Evolutionary conservation across 2,888 invertebrate species (phyloP), one percentile per base, ranked within the genome.

Genomic region (Heteropelma amictum): DNA sequence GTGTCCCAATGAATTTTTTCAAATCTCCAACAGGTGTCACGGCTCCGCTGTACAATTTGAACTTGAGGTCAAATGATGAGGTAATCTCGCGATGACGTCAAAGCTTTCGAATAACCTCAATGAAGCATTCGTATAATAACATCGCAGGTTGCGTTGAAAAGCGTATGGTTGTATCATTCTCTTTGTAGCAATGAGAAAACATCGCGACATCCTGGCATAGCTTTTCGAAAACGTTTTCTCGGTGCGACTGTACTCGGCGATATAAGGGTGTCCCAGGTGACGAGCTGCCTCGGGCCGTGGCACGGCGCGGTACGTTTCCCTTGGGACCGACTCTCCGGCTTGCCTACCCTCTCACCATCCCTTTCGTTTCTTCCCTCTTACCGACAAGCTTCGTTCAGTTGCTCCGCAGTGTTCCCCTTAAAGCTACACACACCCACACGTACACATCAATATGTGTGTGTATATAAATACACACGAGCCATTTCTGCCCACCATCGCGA

Each of bases 191-290:
- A 60, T 40, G 58, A 60, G 40, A 45, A 71, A 71, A 65, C 61
- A 67, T 67, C 30, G 65, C 64, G 49, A 64, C 40, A 60, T 54
- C 30, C 23, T 19, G 53, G 79, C 80, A 79, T 77, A 81, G 79
- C 80, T 6, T n/a, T 80, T 81, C 79, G 82, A 81, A 83, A 81
- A 80, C 80, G 82, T 80, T 84, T 86, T 86, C 85, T 86, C 81
- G 83, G 79, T 77, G 81, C 82, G 86, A 87, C 86, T 86, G 86
- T 87, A 87, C 86, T 84, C 80, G 83, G 82, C 87, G 86, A 87
- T 87, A 87, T 86, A 87, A 87, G 87, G 85, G 82, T 84, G 87
- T 87, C 86, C 87, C 87, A 87, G 85, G 86, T 87, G 86, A 87
- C 87, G 85, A 86, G 86, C 85, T 84, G 86, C 87, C 86, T 87